Percentiles rank a stretch among this genome's conserved stretches.
Evolutionary conservation across 2,888 invertebrate species (phyloP).

Genomic region (Diarsia mendica): DNA sequence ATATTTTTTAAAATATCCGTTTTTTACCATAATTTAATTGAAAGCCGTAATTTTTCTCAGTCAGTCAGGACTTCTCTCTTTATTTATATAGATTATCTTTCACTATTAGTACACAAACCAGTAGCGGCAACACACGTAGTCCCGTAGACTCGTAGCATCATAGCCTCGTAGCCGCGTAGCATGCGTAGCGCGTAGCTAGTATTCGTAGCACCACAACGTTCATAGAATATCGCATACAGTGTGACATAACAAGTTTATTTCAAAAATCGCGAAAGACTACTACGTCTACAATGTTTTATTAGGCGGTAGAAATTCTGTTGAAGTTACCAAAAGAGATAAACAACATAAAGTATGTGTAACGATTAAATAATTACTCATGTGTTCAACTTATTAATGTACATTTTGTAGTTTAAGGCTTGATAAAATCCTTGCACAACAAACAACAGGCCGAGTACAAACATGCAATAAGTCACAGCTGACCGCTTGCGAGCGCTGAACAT

Average conservation of each 20-base stretch:
- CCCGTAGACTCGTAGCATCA: constrained; percentile 2
- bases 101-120: neutral
- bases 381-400: neutral
- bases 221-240: constrained; percentile 1
- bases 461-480: constrained; percentile 31
- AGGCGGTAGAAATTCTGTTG: neutral
- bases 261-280: neutral
- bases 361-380: neutral
- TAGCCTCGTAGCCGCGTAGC: constrained; percentile 16
- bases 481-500: constrained; percentile 30
- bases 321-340: neutral
- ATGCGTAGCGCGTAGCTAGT: constrained; percentile 11
- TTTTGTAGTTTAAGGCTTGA: constrained; percentile 18
- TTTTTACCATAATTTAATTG: neutral
- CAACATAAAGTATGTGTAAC: neutral
- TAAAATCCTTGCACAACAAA: constrained; percentile 26
- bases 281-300: neutral
- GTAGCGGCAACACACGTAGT: neutral
- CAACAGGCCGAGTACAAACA: constrained; percentile 4
- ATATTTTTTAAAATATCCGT: neutral
- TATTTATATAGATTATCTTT: too few relatives aligned
- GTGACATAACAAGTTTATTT: neutral
- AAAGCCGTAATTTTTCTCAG: neutral
- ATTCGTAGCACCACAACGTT: constrained; percentile 9
- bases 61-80: too few relatives aligned